phyloP scores from a whole-genome alignment of 2,888 invertebrate species.

The Melipona beecheii region DNA sequence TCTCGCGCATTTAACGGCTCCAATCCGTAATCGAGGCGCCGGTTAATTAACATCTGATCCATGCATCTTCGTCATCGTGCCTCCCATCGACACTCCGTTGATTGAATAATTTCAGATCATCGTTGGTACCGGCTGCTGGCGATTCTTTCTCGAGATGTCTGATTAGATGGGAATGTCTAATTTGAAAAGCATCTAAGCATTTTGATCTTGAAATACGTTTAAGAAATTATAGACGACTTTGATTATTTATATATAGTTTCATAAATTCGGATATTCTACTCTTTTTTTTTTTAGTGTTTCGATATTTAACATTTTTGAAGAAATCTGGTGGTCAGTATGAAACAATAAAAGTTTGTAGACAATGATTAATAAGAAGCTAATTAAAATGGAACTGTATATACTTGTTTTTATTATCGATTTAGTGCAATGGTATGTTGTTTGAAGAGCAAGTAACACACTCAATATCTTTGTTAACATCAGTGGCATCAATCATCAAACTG shows the following conservation, averaged over 20 bases:
- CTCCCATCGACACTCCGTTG: not conserved
- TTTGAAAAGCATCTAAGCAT: not conserved
- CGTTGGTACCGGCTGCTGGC: not conserved
- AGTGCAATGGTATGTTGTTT: no score
- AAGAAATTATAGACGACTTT: no score
- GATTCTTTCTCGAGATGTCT: not conserved
- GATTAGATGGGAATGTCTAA: not conserved
- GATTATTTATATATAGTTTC: no score
- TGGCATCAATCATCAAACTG: no score
- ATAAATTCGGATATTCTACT: no score
- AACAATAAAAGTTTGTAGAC: not conserved
- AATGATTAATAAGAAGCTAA: no score
- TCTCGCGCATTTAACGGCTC: conserved; percentile 54
- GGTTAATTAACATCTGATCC: conserved; percentile 63
- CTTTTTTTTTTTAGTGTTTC: no score
- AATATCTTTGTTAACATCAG: no score
- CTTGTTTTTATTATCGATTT: no score
- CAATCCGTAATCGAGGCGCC: conserved; percentile 50
- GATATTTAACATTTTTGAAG: not conserved
- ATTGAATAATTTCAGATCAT: not conserved
- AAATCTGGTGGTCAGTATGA: not conserved
- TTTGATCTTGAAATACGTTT: no score
- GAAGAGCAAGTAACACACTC: no score
- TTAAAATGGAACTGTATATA: no score
- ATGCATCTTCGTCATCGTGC: conserved; percentile 6